Percentiles rank a stretch among this genome's conserved stretches.
These are phyloP conservation scores for Colinus virginianus DNA, from an alignment of 2,113 vertebrate species.

Conservation along the genomic window DNA sequence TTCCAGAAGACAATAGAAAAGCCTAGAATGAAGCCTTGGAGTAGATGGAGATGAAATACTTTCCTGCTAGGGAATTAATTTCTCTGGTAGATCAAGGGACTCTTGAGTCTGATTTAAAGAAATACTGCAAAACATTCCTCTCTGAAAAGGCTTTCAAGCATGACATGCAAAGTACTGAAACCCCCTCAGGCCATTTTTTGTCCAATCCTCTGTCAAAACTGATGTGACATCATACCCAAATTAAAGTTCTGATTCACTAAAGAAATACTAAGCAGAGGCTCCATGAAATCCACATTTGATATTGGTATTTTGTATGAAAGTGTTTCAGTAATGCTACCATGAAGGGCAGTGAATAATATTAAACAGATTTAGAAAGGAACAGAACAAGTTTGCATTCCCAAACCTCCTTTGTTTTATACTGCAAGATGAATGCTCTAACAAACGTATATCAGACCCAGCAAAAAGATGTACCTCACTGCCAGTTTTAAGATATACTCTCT, in stretches of 20 bases:
- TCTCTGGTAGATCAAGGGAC: neutral
- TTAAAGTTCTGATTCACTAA: neutral
- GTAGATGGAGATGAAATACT: neutral
- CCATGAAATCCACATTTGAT: neutral
- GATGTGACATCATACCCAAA: neutral
- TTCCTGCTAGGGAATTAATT: neutral
- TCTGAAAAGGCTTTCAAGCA: neutral
- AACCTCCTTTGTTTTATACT: neutral
- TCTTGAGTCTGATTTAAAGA: neutral
- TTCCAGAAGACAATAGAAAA: neutral
- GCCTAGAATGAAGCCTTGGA: neutral
- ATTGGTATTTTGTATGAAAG: neutral
- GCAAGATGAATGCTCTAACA: neutral
- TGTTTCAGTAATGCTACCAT: neutral
- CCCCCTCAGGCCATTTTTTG: neutral
- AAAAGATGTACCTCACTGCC: constrained; percentile 35
- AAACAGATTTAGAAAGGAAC: neutral
- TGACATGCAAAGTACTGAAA: neutral
- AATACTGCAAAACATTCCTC: neutral
- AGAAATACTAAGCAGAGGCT: neutral
- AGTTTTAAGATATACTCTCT: constrained; percentile 56
- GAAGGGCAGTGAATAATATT: neutral
- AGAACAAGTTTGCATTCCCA: neutral
- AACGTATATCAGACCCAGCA: neutral
- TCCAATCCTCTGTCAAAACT: neutral